Evolutionary conservation across 1,140 invertebrate species (phyloP).

Genomic region (Ceratina calcarata): DNA sequence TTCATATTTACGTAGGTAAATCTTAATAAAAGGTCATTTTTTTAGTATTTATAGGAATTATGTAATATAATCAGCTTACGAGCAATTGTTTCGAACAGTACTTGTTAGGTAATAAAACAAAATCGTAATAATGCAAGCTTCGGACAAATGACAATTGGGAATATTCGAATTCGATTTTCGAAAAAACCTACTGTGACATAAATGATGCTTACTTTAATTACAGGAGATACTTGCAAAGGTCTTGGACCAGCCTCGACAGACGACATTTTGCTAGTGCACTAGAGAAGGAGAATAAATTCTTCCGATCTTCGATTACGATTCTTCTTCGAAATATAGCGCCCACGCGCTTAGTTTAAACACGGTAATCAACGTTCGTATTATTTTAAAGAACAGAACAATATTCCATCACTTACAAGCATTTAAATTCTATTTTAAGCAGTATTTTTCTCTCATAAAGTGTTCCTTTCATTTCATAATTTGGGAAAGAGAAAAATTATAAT

Average conservation of each 20-base stretch:
- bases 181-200: not conserved
- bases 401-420: too few relatives aligned
- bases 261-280: slow-evolving; percentile 70
- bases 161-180: not conserved
- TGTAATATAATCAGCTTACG: slow-evolving; percentile 48
- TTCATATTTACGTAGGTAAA: not conserved
- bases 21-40: slow-evolving; percentile 41
- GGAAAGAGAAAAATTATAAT: too few relatives aligned
- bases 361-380: too few relatives aligned
- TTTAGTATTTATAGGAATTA: slow-evolving; percentile 58
- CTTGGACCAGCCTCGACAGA: slow-evolving; percentile 66
- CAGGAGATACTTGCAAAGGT: slow-evolving; percentile 86
- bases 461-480: too few relatives aligned
- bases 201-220: slow-evolving; percentile 84
- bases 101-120: not conserved
- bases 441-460: too few relatives aligned
- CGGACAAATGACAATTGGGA: not conserved
- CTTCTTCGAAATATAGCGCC: not conserved
- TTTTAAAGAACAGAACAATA: too few relatives aligned
- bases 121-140: not conserved
- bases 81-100: not conserved
- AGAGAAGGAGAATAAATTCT: not conserved
- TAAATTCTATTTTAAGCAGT: too few relatives aligned
- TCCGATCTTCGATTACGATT: too few relatives aligned
- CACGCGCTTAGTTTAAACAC: too few relatives aligned